Conservation (phyloP, 2,797 vertebrate species). For the Gouania willdenowi region DNA sequence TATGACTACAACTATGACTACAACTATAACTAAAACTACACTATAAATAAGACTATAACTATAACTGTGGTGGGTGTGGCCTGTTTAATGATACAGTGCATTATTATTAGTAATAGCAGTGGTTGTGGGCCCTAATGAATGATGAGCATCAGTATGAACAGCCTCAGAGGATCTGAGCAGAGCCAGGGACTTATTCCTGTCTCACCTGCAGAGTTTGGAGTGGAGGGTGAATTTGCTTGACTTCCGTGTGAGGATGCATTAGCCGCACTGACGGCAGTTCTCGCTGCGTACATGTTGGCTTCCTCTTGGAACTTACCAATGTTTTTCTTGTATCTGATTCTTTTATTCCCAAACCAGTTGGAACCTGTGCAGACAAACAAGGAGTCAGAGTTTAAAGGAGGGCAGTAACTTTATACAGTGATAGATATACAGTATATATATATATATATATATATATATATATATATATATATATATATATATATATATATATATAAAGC, state of each 20-base stretch:
- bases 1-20: no score
- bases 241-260: slow-evolving; percentile 97
- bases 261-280: slow-evolving; percentile 96
- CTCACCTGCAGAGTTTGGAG: slow-evolving; percentile 99
- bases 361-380: slow-evolving; percentile 84
- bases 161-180: slow-evolving; percentile 41
- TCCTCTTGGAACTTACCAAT: slow-evolving; percentile 99
- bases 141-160: slow-evolving; percentile 30
- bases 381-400: slow-evolving; percentile 43
- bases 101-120: no score
- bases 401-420: no score
- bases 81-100: slow-evolving; percentile 13
- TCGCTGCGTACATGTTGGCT: slow-evolving; percentile 99
- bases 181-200: slow-evolving; percentile 66
- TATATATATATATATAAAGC: no score
- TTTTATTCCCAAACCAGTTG: slow-evolving; percentile 99
- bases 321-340: slow-evolving; percentile 99
- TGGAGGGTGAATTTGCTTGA: slow-evolving; percentile 98
- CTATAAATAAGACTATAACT: no score
- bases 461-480: no score
- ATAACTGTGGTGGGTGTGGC: no score
- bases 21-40: no score
- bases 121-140: slow-evolving; percentile 30
- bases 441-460: no score
- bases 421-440: no score